These are phyloP conservation scores for Xanthia togata DNA, from an alignment of 2,888 invertebrate species.

Conservation along the genomic window DNA sequence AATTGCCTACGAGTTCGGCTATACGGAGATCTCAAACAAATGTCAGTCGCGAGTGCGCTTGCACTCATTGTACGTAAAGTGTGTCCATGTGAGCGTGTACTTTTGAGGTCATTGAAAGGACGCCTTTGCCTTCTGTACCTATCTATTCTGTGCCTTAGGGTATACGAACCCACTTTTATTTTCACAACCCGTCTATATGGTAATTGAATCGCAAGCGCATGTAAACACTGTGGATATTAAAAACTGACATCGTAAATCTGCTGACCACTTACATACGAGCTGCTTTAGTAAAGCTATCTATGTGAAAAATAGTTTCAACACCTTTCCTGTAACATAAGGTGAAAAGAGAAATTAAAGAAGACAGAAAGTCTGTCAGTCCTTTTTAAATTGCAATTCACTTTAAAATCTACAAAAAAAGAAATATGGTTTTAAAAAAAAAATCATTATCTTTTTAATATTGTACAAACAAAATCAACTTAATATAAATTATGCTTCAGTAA, in stretches of 20 bases:
- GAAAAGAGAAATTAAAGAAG: background rate
- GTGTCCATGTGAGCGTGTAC: background rate
- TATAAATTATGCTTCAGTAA: background rate
- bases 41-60: too few relatives aligned
- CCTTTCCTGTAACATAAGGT: background rate
- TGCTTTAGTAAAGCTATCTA: conserved; percentile 31
- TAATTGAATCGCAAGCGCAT: conserved; percentile 65
- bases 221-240: conserved; percentile 61
- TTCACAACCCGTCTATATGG: conserved; percentile 66
- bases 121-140: conserved; percentile 1
- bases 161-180: conserved; percentile 39
- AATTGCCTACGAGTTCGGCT: background rate
- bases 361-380: background rate
- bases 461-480: background rate
- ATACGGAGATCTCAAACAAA: too few relatives aligned
- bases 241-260: conserved; percentile 59
- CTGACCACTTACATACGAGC: conserved; percentile 24
- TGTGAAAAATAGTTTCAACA: conserved; percentile 41
- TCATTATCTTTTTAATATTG: background rate
- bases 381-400: background rate
- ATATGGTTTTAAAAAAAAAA: background rate
- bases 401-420: background rate
- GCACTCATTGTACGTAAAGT: too few relatives aligned
- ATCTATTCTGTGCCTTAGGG: conserved; percentile 9
- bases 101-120: background rate